A percentile compares a stretch with the other conserved stretches of the same genome.
These are phyloP conservation scores for Pristionchus fissidentatus DNA, from an alignment of 2,888 invertebrate genomes.

Conservation along the genomic window DNA sequence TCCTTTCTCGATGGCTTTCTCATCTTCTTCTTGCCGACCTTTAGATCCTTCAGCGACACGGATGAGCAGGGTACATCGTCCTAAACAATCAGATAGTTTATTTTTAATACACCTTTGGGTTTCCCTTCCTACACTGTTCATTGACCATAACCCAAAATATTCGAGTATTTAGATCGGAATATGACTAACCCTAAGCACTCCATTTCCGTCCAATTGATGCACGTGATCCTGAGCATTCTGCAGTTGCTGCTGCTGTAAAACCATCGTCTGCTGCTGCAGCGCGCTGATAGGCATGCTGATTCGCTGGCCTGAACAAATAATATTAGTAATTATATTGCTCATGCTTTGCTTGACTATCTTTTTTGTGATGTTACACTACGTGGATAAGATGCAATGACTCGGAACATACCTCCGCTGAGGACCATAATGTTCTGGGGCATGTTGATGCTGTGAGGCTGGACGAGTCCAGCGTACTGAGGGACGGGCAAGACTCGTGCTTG, in stretches of 20 bases:
- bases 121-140: not conserved
- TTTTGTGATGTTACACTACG: not conserved
- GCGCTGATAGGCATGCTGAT: not conserved
- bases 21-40: not conserved
- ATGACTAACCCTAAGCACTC: conserved; percentile 48
- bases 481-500: conserved; percentile 13
- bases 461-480: conserved; percentile 14
- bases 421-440: conserved; percentile 47
- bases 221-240: conserved; percentile 50
- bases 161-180: not conserved
- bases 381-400: not conserved
- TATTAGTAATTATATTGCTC: not conserved
- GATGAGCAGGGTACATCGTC: conserved; percentile 39
- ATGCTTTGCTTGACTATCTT: not conserved
- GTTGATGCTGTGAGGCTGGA: not conserved
- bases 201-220: conserved; percentile 65
- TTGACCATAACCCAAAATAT: not conserved
- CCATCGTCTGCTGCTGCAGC: conserved; percentile 30
- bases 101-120: not conserved
- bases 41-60: conserved; percentile 2
- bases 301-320: not conserved
- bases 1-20: conserved; percentile 35
- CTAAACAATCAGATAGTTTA: not conserved
- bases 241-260: conserved; percentile 4
- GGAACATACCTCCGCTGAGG: conserved; percentile 12